Conservation (phyloP, 92 coral and sea anemone species). For the Umimayanthus kanabou region DNA sequence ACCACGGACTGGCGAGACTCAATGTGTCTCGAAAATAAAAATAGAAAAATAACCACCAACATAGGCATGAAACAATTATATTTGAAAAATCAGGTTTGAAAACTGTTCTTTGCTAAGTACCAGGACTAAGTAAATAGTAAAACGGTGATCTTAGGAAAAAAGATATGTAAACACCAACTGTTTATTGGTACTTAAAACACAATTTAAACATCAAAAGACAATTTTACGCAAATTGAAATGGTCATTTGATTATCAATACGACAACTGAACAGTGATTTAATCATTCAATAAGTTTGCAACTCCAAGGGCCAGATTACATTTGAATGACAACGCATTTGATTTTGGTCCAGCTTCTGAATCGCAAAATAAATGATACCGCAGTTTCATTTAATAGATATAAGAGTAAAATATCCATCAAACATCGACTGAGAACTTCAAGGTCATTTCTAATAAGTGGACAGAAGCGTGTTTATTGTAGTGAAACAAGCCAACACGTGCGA, state of each 20-base stretch:
- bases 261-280: neutral
- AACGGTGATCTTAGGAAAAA: neutral
- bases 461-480: slow-evolving; percentile 32
- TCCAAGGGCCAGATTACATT: neutral
- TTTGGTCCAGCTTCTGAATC: neutral
- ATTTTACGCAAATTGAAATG: neutral
- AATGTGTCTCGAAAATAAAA: slow-evolving; percentile 20
- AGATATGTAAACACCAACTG: neutral
- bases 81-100: neutral
- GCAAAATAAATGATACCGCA: neutral
- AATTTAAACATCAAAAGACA: slow-evolving; percentile 8
- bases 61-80: neutral
- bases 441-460: neutral
- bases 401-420: neutral
- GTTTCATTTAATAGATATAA: neutral
- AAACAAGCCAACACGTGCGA: slow-evolving; percentile 25
- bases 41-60: neutral
- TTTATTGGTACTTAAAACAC: slow-evolving; percentile 6
- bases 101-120: neutral
- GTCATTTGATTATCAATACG: neutral
- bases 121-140: neutral
- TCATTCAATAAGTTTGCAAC: neutral
- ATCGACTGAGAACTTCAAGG: neutral
- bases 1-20: slow-evolving; percentile 27
- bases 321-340: neutral